These are phyloP conservation scores for Pycnomerus fuliginosus DNA, from an alignment of 2,888 invertebrate species.

Conservation along the genomic window DNA sequence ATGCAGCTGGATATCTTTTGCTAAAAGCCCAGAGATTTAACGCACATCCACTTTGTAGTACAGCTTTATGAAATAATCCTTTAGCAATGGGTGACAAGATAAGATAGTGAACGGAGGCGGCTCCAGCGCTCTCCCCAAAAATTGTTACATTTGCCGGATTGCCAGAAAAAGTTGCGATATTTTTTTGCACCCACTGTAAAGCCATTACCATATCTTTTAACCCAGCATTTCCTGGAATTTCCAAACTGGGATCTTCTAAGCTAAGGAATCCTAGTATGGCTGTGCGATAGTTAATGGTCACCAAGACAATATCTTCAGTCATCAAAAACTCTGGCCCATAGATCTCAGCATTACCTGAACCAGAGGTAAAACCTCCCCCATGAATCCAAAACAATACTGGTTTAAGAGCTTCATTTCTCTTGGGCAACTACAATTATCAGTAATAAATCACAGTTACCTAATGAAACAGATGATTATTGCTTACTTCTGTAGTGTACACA, in stretches of 20 bases:
- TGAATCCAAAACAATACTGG: slow-evolving; percentile 53
- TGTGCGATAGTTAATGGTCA: slow-evolving; percentile 47
- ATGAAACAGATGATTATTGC: neutral
- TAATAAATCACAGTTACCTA: too few species aligned
- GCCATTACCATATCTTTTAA: slow-evolving; percentile 54
- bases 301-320: slow-evolving; percentile 46
- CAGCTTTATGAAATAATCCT: slow-evolving; percentile 39
- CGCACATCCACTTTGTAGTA: slow-evolving; percentile 46
- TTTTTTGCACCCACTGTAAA: slow-evolving; percentile 53
- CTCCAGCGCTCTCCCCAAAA: slow-evolving; percentile 56
- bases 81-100: too few species aligned
- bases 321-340: slow-evolving; percentile 48
- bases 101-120: slow-evolving; percentile 46
- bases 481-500: neutral
- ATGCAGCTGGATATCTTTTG: neutral
- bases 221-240: too few species aligned
- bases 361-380: slow-evolving; percentile 48
- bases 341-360: slow-evolving; percentile 42
- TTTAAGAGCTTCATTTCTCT: slow-evolving; percentile 24
- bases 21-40: slow-evolving; percentile 37
- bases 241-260: too few species aligned
- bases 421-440: slow-evolving; percentile 19
- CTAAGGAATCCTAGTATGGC: slow-evolving; percentile 50
- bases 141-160: slow-evolving; percentile 54
- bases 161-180: slow-evolving; percentile 53